Evolutionary conservation across 2,113 vertebrate species (phyloP).

Genomic region (Periophthalmodon schlosseri): DNA sequence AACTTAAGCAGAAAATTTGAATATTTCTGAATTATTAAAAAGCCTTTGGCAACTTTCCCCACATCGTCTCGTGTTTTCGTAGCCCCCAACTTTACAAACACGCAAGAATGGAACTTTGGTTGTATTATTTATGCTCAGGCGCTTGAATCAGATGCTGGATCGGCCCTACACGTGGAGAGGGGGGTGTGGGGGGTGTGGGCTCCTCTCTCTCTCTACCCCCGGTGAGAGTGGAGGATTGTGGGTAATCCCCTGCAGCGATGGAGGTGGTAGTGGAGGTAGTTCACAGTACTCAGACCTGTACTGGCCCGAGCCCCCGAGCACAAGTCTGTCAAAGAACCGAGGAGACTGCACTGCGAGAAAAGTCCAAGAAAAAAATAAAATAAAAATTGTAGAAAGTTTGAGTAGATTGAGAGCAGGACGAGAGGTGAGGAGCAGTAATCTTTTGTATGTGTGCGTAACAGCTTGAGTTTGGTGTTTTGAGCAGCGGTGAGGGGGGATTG

Average conservation of each 20-base stretch:
- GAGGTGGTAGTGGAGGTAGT: slow-evolving; percentile 6
- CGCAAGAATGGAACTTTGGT: too few species aligned
- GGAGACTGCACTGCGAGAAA: not conserved
- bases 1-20: not conserved
- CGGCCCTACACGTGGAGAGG: not conserved
- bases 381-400: not conserved
- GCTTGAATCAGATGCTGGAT: not conserved
- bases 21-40: not conserved
- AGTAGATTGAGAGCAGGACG: not conserved
- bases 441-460: too few species aligned
- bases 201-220: not conserved
- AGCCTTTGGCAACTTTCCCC: too few species aligned
- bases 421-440: not conserved
- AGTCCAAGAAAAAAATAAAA: not conserved
- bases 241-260: slow-evolving; percentile 8
- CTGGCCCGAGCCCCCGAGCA: slow-evolving; percentile 30
- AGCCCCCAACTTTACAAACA: not conserved
- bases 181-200: not conserved
- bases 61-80: not conserved
- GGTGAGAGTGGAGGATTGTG: slow-evolving; percentile 2
- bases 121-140: not conserved
- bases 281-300: slow-evolving; percentile 1
- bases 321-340: not conserved
- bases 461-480: too few species aligned
- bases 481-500: too few species aligned